A percentile compares a stretch with the other conserved stretches of the same genome.
phyloP scores from a whole-genome alignment of 2,888 invertebrate species.

The Trisateles emortualis region DNA sequence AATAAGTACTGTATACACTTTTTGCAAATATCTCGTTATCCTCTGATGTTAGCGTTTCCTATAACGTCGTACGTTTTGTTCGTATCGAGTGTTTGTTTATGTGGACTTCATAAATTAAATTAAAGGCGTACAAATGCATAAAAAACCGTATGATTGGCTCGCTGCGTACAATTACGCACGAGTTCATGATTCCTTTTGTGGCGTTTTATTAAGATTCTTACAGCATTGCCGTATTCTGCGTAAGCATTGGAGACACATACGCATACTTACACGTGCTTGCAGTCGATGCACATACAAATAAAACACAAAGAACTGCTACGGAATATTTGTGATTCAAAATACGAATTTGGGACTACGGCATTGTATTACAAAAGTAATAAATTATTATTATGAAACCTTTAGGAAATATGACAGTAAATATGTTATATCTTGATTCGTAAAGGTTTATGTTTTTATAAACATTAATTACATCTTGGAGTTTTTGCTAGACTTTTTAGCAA shows the following conservation, averaged over 20 bases:
- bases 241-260: constrained; percentile 15
- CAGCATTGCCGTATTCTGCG: constrained; percentile 28
- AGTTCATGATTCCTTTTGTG: constrained; percentile 28
- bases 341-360: constrained; percentile 26
- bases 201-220: constrained; percentile 43
- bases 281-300: constrained; percentile 20
- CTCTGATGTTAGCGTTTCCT: constrained; percentile 66
- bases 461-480: background rate
- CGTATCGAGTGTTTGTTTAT: constrained; percentile 29
- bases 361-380: constrained; percentile 26
- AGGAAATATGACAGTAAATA: constrained; percentile 1
- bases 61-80: constrained; percentile 52
- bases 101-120: constrained; percentile 31
- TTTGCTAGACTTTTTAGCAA: background rate
- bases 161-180: constrained; percentile 35
- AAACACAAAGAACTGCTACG: constrained; percentile 36
- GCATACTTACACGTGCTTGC: constrained; percentile 28
- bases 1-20: constrained; percentile 63
- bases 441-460: background rate
- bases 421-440: constrained; percentile 1
- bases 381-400: constrained; percentile 13
- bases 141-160: constrained; percentile 36
- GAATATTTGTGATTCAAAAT: constrained; percentile 23
- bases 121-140: constrained; percentile 24
- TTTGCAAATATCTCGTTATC: constrained; percentile 70